Base-by-base conservation (phyloP, 2,113 vertebrate species). In the Panthera leo region DNA sequence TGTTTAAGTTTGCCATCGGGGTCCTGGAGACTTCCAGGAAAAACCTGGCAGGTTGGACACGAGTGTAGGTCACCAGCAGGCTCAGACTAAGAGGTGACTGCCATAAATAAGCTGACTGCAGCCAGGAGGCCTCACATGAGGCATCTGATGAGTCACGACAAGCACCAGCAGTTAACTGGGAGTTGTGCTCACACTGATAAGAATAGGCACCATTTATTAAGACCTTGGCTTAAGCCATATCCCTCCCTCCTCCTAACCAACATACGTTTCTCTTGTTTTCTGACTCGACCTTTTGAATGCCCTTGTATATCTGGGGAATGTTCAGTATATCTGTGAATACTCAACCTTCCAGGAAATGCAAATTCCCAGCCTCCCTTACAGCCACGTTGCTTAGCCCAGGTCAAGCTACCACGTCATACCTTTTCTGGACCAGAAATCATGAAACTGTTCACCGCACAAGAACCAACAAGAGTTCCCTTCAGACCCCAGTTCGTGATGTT, bases 121-220 rank as follows among this genome's bases (percentile, higher is more conserved):
- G n/a, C 15, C 0, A 8, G 18, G 29, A 25, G 15, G 29, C 3
- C 5, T 12, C 42, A 7, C 39, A 27, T 0, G 1, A 16, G 55
- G 61, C 7, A 1, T 14, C 19, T 2, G 65, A 29, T 55, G 71
- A 75, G 21, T 55, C 39, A 4, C 27, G 34, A 2, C 19, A 1
- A 7, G 19, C 27, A 1, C 31, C 4, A 0, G n/a, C 34, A 9
- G 31, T 36, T 85, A 51, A 58, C 15, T 0, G 0, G 55, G 42
- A 80, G 27, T 51, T 48, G 2, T 0, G 15, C 12, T 63, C 25
- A 39, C 4, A 8, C 14, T 19, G 0, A 0, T 3, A 27, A 39
- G 45, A 36, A n/a, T 5, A 4, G 3, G 14, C 18, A 3, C 25
- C 5, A 2, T 58, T 84, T 29, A 9, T 5, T 34, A 48, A 71